Conservation (phyloP, 2,888 invertebrate genomes). For the Plemyria rubiginata region DNA sequence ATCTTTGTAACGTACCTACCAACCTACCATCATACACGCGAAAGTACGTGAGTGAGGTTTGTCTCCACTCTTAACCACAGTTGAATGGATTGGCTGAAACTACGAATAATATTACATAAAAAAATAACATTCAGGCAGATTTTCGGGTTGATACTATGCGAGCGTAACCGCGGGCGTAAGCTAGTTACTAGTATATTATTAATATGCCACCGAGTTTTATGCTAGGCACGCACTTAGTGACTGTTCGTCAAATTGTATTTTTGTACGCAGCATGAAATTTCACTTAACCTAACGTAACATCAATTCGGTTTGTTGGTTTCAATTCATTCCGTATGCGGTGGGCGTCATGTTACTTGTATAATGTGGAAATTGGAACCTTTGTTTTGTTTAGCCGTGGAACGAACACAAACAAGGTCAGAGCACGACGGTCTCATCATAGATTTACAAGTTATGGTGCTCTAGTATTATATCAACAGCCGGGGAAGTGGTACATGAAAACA, state of each 20-base stretch:
- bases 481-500: no score
- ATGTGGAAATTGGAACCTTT: conserved; percentile 61
- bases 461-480: neutral
- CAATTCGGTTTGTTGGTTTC: conserved; percentile 65
- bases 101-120: no score
- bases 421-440: conserved; percentile 24
- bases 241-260: conserved; percentile 48
- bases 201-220: neutral
- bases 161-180: no score
- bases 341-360: conserved; percentile 55
- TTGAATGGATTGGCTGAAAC: no score
- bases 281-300: conserved; percentile 64
- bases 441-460: conserved; percentile 16
- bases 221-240: neutral
- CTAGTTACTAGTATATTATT: neutral
- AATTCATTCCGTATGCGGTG: conserved; percentile 62
- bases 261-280: conserved; percentile 75
- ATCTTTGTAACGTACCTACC: neutral
- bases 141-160: no score
- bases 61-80: no score
- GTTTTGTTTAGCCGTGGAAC: conserved; percentile 55
- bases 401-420: conserved; percentile 44
- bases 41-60: no score
- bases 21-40: neutral
- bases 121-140: no score